Evolutionary conservation across 92 coral and sea anemone species (phyloP).

Genomic region (Ricordea florida): DNA sequence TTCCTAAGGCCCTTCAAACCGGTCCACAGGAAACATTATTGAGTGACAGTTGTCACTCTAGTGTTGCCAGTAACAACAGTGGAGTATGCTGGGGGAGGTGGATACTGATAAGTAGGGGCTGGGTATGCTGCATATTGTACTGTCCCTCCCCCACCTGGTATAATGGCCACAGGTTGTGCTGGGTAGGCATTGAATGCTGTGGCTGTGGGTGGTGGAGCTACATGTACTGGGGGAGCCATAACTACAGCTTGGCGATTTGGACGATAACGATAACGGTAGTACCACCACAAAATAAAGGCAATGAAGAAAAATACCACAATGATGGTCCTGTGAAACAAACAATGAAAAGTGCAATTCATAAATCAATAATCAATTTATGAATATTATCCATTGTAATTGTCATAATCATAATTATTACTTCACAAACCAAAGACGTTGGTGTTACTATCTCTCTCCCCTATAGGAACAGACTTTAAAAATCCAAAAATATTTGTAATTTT

Average conservation of each 20-base stretch:
- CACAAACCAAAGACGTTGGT: too few species aligned
- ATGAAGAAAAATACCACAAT: constrained; percentile 45
- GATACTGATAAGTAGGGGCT: not conserved
- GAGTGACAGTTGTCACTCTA: not conserved
- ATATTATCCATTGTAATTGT: too few species aligned
- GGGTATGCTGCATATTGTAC: not conserved
- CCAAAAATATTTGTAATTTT: not conserved
- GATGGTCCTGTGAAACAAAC: constrained; percentile 56
- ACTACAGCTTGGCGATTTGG: constrained; percentile 64
- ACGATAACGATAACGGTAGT: constrained; percentile 89
- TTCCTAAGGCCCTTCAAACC: too few species aligned
- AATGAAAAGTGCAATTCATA: not conserved
- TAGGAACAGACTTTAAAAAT: too few species aligned
- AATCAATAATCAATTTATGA: not conserved
- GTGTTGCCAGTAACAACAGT: not conserved
- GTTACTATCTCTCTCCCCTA: too few species aligned
- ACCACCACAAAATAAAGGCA: constrained; percentile 86
- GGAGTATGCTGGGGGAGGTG: constrained; percentile 15
- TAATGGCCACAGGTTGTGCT: not conserved
- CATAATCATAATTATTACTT: too few species aligned
- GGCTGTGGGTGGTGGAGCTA: not conserved
- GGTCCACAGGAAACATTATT: too few species aligned
- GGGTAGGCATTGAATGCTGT: not conserved
- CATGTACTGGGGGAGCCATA: constrained; percentile 10
- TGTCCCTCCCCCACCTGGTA: not conserved